Evolutionary conservation across 2,888 invertebrate genomes (phyloP).

Genomic region (Microchrysa polita): DNA sequence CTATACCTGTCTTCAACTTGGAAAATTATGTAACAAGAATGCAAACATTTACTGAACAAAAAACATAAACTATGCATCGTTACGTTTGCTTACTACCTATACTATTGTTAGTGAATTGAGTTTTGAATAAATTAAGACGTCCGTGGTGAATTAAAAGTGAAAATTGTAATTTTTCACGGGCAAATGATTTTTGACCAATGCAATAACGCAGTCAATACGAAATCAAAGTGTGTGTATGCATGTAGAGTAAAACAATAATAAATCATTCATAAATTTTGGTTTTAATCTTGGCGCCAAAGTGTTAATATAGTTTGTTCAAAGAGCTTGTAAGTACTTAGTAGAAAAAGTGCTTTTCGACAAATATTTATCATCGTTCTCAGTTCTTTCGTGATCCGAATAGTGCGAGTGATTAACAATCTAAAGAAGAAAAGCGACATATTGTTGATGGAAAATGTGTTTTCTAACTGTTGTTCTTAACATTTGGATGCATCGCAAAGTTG

Average conservation of each 20-base stretch:
- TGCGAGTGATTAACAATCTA: neutral
- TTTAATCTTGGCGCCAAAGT: slow-evolving; percentile 2
- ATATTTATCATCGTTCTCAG: no score
- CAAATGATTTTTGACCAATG: neutral
- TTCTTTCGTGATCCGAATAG: neutral
- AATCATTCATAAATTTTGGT: neutral
- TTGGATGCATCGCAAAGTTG: neutral
- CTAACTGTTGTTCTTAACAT: slow-evolving; percentile 3
- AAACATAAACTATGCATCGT: slow-evolving; percentile 1
- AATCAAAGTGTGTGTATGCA: slow-evolving; percentile 3
- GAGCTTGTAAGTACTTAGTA: neutral
- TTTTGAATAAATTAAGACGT: slow-evolving; percentile 17
- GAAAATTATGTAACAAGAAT: neutral
- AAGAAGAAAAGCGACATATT: neutral
- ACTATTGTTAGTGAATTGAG: slow-evolving; percentile 1
- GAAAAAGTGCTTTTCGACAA: no score
- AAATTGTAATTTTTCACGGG: slow-evolving; percentile 22
- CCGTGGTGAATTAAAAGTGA: slow-evolving; percentile 18
- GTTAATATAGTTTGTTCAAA: neutral
- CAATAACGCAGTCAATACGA: slow-evolving; percentile 34
- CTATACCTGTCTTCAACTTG: neutral
- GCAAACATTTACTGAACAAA: neutral
- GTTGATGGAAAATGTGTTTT: slow-evolving; percentile 1
- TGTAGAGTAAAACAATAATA: neutral
- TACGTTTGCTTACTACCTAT: no score